Percentiles rank a stretch among this genome's conserved stretches.
phyloP scores from a whole-genome alignment of 2,797 vertebrate genomes.

The Huso huso region DNA sequence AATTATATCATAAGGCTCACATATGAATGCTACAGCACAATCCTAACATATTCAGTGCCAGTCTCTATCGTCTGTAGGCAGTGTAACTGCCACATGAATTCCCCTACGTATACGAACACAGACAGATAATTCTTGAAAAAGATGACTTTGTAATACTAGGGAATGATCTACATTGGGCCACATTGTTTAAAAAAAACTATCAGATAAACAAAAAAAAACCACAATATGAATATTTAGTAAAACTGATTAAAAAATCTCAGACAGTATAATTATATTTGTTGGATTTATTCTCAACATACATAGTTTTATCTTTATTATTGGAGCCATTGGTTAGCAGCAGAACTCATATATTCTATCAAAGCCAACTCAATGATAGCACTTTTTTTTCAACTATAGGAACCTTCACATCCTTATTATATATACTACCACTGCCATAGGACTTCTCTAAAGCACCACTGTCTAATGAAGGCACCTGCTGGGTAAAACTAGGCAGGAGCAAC shows the following conservation, averaged over 20 bases:
- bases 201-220: too few species aligned
- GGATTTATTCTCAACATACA: too few species aligned
- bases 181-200: too few species aligned
- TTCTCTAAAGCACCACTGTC: slow-evolving; percentile 11
- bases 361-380: too few species aligned
- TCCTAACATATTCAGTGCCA: slow-evolving; percentile 21
- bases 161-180: slow-evolving; percentile 12
- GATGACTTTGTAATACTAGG: slow-evolving; percentile 3
- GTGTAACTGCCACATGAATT: slow-evolving; percentile 17
- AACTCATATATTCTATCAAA: too few species aligned
- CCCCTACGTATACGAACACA: slow-evolving; percentile 11
- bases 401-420: too few species aligned
- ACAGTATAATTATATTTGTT: too few species aligned
- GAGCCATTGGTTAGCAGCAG: too few species aligned
- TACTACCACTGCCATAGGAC: neutral
- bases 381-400: too few species aligned
- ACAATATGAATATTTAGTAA: too few species aligned
- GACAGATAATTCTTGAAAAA: slow-evolving; percentile 8
- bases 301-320: too few species aligned
- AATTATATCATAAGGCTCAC: slow-evolving; percentile 19
- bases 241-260: too few species aligned
- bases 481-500: slow-evolving; percentile 18
- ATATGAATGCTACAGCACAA: neutral
- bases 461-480: slow-evolving; percentile 18
- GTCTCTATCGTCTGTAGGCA: slow-evolving; percentile 15